Percentiles rank a stretch among this genome's conserved stretches.
Evolutionary conservation across 2,113 vertebrate genomes (phyloP).

Genomic region (Eulacestoma nigropectus): DNA sequence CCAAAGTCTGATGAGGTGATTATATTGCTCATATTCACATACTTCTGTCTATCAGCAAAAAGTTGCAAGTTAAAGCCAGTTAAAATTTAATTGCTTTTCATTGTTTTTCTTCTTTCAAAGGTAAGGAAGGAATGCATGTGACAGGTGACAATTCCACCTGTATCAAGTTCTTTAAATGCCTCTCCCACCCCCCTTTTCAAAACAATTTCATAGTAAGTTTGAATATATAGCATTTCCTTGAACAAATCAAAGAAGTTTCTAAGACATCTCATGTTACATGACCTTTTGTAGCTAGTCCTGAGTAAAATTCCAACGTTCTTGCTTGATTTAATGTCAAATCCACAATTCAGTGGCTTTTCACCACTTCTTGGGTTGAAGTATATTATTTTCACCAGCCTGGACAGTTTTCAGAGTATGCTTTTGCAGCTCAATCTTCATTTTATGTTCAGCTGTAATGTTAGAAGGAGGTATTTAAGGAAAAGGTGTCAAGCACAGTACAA

Average conservation of each 20-base stretch:
- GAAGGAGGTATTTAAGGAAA: not conserved
- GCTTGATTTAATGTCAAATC: not conserved
- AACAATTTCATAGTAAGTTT: not conserved
- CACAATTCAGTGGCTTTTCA: not conserved
- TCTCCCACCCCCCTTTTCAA: not conserved
- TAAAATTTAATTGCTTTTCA: not conserved
- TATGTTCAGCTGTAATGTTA: not conserved
- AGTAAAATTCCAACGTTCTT: not conserved
- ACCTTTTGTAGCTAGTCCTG: not conserved
- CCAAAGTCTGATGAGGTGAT: not conserved
- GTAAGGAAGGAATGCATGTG: not conserved
- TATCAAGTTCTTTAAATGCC: not conserved
- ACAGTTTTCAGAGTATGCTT: not conserved
- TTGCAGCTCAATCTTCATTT: not conserved
- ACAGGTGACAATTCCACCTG: not conserved
- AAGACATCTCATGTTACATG: not conserved
- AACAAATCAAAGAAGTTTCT: not conserved
- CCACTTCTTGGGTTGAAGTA: not conserved
- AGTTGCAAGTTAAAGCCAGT: not conserved
- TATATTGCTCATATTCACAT: not conserved
- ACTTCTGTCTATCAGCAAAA: not conserved
- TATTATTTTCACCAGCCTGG: not conserved
- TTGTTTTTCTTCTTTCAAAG: not conserved
- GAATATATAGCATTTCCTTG: not conserved
- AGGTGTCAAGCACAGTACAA: not conserved